Evolutionary conservation across 2,888 invertebrate species (phyloP).

Genomic region (Cataglyphis rosenhaueri): DNA sequence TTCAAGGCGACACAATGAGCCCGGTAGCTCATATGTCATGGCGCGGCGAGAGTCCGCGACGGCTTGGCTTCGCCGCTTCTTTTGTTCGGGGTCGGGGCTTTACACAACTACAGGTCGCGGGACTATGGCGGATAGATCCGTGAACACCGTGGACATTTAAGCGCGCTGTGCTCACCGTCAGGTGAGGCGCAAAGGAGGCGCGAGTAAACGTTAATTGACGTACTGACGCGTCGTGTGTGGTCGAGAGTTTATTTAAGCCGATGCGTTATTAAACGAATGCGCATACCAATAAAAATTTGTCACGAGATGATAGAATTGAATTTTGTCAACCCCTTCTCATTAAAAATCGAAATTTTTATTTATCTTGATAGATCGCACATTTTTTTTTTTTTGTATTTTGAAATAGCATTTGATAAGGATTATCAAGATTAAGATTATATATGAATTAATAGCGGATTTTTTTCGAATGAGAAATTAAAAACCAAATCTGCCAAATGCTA

Average conservation of each 20-base stretch:
- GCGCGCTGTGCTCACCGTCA: conserved; percentile 50
- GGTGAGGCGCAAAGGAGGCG: conserved; percentile 56
- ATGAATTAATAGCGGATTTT: background rate
- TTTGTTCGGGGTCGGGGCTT: conserved; percentile 36
- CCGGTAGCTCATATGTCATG: conserved; percentile 83
- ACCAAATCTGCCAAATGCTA: background rate
- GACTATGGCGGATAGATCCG: conserved; percentile 64
- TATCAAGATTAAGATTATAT: background rate
- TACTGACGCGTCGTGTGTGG: conserved; percentile 71
- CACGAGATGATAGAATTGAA: background rate
- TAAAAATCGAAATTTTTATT: background rate
- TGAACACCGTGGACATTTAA: conserved; percentile 59
- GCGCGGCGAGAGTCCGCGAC: conserved; percentile 74
- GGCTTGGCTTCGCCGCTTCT: conserved; percentile 52
- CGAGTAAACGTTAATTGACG: conserved; percentile 74
- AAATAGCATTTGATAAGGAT: background rate
- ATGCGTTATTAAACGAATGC: conserved; percentile 4
- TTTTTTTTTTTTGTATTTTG: background rate
- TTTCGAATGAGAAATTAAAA: background rate
- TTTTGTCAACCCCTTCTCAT: background rate
- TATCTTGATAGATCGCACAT: too few species aligned
- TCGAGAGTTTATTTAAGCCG: conserved; percentile 47
- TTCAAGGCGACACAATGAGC: conserved; percentile 82
- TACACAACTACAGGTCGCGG: background rate
- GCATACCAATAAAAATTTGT: background rate